Percentiles rank a stretch among this genome's conserved stretches.
Evolutionary conservation across 2,888 invertebrate species (phyloP).

Genomic region (Hirtodrosophila histrioides): DNA sequence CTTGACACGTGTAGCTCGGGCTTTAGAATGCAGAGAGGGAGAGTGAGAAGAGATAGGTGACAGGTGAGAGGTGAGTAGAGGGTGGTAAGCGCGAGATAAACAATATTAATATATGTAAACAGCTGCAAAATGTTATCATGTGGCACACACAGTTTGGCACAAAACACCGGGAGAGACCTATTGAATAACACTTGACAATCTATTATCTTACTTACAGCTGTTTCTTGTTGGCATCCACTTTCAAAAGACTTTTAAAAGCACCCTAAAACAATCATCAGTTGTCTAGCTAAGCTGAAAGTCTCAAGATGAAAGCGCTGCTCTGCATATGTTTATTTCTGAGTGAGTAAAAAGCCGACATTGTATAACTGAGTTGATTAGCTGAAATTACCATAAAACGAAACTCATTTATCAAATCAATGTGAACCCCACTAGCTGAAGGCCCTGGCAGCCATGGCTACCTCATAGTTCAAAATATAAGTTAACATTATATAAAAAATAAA

Average conservation of each 20-base stretch:
- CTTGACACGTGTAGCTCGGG: slow-evolving; percentile 12
- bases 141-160: not conserved
- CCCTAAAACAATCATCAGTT: slow-evolving; percentile 19
- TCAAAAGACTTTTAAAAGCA: slow-evolving; percentile 6
- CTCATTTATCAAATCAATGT: no score
- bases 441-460: no score
- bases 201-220: not conserved
- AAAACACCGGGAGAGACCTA: not conserved
- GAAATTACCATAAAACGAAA: slow-evolving; percentile 4
- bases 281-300: not conserved
- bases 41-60: not conserved
- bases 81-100: slow-evolving; percentile 4
- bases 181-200: not conserved
- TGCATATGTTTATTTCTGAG: not conserved
- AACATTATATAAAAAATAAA: no score
- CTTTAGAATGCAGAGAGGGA: not conserved
- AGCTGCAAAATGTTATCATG: slow-evolving; percentile 2
- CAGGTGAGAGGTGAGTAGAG: no score
- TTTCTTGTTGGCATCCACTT: not conserved
- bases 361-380: not conserved
- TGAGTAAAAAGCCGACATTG: slow-evolving; percentile 12
- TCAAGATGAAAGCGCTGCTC: slow-evolving; percentile 28
- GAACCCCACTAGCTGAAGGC: no score
- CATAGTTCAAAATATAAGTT: no score
- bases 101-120: not conserved